phyloP scores from a whole-genome alignment of 1,140 invertebrate genomes.

The Sarcophaga peregrina region DNA sequence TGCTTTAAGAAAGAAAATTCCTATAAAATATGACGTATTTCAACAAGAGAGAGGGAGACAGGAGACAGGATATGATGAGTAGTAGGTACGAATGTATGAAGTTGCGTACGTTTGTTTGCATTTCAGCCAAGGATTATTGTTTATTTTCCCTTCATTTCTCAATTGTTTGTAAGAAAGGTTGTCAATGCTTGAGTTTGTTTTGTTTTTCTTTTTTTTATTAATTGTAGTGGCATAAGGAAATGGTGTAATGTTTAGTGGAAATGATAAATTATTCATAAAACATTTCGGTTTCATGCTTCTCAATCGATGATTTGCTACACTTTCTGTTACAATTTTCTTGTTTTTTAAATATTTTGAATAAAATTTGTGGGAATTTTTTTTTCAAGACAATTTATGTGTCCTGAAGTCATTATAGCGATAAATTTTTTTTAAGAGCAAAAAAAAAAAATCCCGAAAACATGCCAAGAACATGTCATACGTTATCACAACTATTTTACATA shows the following conservation, averaged over 20 bases:
- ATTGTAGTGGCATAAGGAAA: no score
- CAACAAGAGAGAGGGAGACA: no score
- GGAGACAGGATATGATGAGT: constrained; percentile 3
- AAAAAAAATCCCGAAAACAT: neutral
- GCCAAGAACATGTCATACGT: neutral
- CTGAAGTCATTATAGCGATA: neutral
- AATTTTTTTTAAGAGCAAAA: neutral
- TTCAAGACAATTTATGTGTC: constrained; percentile 10
- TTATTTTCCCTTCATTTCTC: neutral
- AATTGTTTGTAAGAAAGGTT: neutral
- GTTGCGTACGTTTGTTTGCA: neutral
- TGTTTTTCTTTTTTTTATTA: no score
- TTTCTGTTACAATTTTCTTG: neutral
- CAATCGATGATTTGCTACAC: no score
- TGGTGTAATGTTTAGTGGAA: no score
- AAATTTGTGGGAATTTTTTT: neutral
- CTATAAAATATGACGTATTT: no score
- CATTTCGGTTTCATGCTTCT: no score
- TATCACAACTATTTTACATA: neutral
- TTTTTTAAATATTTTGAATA: no score
- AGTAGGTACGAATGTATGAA: neutral
- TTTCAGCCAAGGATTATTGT: constrained; percentile 18
- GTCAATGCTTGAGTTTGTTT: no score
- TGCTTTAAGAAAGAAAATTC: no score
- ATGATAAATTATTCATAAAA: no score